Conservation (phyloP, 2,113 vertebrate species). For the Carassius carassius region DNA sequence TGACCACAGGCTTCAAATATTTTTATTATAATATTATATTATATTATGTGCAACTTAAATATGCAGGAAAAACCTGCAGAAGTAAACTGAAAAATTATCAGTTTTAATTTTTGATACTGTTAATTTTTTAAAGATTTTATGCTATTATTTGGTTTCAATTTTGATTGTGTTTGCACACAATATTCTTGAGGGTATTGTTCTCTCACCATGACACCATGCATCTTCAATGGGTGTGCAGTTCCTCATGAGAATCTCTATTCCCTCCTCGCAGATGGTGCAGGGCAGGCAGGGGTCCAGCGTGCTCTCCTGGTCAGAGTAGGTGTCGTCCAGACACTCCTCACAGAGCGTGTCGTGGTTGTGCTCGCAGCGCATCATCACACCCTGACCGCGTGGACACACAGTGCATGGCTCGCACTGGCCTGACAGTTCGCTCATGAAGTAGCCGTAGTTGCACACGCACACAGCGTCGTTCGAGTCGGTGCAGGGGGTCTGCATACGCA, state of each 20-base stretch:
- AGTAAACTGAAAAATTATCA: not conserved
- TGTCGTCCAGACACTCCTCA: slow-evolving; percentile 85
- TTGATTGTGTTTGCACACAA: not conserved
- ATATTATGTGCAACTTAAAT: slow-evolving; percentile 4
- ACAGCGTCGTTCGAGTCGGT: slow-evolving; percentile 93
- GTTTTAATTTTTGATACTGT: not conserved
- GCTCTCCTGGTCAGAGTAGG: slow-evolving; percentile 90
- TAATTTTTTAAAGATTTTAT: not conserved
- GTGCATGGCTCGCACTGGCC: slow-evolving; percentile 80
- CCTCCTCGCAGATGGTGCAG: slow-evolving; percentile 90
- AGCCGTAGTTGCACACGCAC: slow-evolving; percentile 88
- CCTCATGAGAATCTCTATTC: slow-evolving; percentile 73
- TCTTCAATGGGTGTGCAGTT: slow-evolving; percentile 79
- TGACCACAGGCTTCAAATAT: not conserved
- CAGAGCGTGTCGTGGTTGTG: slow-evolving; percentile 84
- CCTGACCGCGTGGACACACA: slow-evolving; percentile 82
- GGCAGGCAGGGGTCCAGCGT: slow-evolving; percentile 93
- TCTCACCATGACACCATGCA: slow-evolving; percentile 83
- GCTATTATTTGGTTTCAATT: not conserved
- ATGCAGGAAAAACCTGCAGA: not conserved
- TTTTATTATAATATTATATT: too few relatives aligned
- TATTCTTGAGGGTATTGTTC: not conserved
- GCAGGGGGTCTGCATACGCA: slow-evolving; percentile 89
- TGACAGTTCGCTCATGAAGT: slow-evolving; percentile 68
- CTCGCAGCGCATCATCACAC: slow-evolving; percentile 82